Evolutionary conservation across 2,113 vertebrate species (phyloP), one percentile per base, ranked within the genome.

Genomic region (Mustela nigripes): DNA sequence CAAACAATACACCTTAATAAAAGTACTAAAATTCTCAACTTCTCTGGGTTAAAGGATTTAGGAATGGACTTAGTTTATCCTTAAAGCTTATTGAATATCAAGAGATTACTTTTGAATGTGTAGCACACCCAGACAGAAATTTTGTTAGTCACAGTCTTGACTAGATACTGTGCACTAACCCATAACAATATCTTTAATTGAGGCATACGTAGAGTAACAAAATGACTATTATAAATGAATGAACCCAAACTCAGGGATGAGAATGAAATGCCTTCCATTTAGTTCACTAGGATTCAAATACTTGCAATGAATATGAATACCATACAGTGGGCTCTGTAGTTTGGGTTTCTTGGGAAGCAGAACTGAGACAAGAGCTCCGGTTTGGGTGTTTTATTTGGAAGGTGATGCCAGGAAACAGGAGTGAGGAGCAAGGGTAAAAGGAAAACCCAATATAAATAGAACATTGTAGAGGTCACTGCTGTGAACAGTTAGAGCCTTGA

Each of bases 1-100:
- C 42, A 48, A 73, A 6, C 39, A 31, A 18, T 24, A 73, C 18
- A 56, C 56, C 15, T 65, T 16, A 19, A 83, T 89, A 65, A 48
- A 71, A 80, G 2, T 12, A 58, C 10, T 89, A 62, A 85, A 73
- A 74, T 31, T 90, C 21, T 82, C 18, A 4, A 53, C 28, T 45
- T 90, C 71, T 93, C 42, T 74, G 8, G 48, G 80, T 11, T 78
- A 97, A 83, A n/a, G 19, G 22, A 67, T 79, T 83, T 83, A 71
- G 42, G n/a, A 62, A 81, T 91, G 67, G 33, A 88, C 14, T 73
- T 74, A 53, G 1, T 67, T 91, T 88, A 56, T 71, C 33, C 87
- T 83, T 58, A 87, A 82, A 80, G 2, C 39, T 50, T 86, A 28
- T 50, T 82, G 60, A 83, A 83, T 71, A n/a, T 36, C 11, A 67